A percentile compares a stretch with the other conserved stretches of the same genome.
phyloP scores from a whole-genome alignment of 2,888 invertebrate species.

The Danaus chrysippus region DNA sequence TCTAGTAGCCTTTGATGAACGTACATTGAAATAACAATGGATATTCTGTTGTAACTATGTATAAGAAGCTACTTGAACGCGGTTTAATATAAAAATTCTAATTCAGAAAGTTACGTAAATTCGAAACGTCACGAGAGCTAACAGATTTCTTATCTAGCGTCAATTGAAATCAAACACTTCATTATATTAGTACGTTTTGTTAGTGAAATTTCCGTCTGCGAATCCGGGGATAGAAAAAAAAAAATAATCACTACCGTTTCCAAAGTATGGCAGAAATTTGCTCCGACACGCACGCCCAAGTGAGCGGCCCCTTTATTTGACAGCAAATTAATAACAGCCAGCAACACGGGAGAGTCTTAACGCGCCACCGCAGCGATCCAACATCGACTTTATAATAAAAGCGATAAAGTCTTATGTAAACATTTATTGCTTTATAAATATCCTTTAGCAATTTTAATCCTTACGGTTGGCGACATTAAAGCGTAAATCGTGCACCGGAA shows the following conservation, averaged over 20 bases:
- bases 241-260: conserved; percentile 75
- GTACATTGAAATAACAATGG: too few relatives aligned
- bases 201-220: conserved; percentile 69
- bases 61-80: too few relatives aligned
- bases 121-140: too few relatives aligned
- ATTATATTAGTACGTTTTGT: conserved; percentile 38
- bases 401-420: conserved; percentile 64
- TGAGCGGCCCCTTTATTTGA: conserved; percentile 79
- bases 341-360: conserved; percentile 64
- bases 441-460: conserved; percentile 73
- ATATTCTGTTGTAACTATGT: too few relatives aligned
- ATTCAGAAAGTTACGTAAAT: too few relatives aligned
- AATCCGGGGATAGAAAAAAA: conserved; percentile 70
- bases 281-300: conserved; percentile 78
- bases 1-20: too few relatives aligned
- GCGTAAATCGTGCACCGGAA: conserved; percentile 73
- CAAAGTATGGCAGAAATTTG: conserved; percentile 78
- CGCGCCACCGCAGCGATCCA: conserved; percentile 51
- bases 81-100: too few relatives aligned
- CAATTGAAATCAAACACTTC: conserved; percentile 51
- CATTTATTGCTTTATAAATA: conserved; percentile 52
- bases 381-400: conserved; percentile 64
- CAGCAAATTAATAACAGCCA: conserved; percentile 77
- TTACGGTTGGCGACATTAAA: conserved; percentile 66
- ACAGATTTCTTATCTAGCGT: neutral